Base-by-base conservation (phyloP, 2,797 vertebrate genomes). In the Oreochromis grahami region DNA sequence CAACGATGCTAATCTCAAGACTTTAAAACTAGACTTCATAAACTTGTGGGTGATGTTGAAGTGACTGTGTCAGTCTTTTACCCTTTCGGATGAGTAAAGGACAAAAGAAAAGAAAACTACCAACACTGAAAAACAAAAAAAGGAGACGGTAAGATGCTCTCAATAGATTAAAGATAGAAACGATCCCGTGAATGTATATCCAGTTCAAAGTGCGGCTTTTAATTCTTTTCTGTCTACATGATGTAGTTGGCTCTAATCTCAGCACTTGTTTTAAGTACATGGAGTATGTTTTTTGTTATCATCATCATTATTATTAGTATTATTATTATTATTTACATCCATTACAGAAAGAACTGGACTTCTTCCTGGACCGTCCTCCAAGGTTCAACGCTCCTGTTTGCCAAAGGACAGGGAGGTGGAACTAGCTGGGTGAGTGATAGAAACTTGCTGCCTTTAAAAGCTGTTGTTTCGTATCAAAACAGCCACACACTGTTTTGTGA, bases 341-440 rank as follows among this genome's bases (percentile, higher is more conserved):
- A 17, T 82, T 95, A 38, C 94, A 99, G 98, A 87, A 99, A 99
- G 92, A 99, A 98, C 93, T 99, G 98, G 98, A 97, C 96, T 70
- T 98, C 98, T 5, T 98, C 97, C 1, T 99, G 98, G 98, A 97
- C 98, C 0, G 97, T 98, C 24, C 95, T 99, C 55, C 97, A 98
- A 68, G 97, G 98, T 32, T 97, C 96, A 34, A 96, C 95, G 0
- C 79, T 99, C 87, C 94, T 98, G 48, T 99, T 99, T 90, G 95
- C 97, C 79, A 99, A 99, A 96, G 96, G 96, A 76, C 98, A 98
- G 95, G 97, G 97, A 94, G 96, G 97, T 60, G 97, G 97, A 89
- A 97, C 97, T 77, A 97, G 98, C 94, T 99, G 98, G 98, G 98
- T 98, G 94, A 97, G 98, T 95, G 77, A 86, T 77, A 26, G 17